Conservation (phyloP, 2,888 invertebrate genomes). For the Plebejus argus region DNA sequence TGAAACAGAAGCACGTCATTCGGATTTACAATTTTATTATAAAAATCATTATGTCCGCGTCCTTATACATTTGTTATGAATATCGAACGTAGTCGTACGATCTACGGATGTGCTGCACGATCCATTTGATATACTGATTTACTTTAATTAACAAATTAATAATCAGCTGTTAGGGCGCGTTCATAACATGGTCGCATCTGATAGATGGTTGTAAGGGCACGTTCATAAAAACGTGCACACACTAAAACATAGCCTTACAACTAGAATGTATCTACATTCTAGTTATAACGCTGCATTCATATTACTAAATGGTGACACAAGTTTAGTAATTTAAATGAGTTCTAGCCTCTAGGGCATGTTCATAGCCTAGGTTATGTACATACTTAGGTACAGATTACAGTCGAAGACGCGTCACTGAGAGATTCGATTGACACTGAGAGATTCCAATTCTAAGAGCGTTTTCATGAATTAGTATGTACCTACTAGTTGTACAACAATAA, state of each 20-base stretch:
- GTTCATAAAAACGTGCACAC: background rate
- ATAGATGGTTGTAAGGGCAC: background rate
- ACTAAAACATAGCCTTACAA: too few relatives aligned
- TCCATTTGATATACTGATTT: constrained; percentile 40
- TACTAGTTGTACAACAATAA: too few relatives aligned
- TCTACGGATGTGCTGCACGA: constrained; percentile 42
- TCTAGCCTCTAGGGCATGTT: too few relatives aligned
- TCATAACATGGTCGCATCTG: background rate
- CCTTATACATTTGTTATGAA: constrained; percentile 42
- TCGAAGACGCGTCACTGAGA: background rate
- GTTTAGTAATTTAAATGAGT: too few relatives aligned
- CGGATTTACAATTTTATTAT: background rate
- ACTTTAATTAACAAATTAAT: constrained; percentile 31
- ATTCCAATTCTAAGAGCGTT: too few relatives aligned
- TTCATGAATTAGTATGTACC: too few relatives aligned
- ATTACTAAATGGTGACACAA: too few relatives aligned
- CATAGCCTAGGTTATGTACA: too few relatives aligned
- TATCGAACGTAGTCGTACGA: constrained; percentile 42
- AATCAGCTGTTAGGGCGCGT: background rate
- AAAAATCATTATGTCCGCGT: constrained; percentile 25
- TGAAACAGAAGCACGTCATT: too few relatives aligned
- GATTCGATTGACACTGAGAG: too few relatives aligned
- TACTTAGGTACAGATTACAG: background rate
- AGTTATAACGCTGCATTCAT: too few relatives aligned
- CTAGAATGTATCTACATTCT: too few relatives aligned